phyloP scores from a whole-genome alignment of 2,797 vertebrate species.

The Crocidura indochinensis region DNA sequence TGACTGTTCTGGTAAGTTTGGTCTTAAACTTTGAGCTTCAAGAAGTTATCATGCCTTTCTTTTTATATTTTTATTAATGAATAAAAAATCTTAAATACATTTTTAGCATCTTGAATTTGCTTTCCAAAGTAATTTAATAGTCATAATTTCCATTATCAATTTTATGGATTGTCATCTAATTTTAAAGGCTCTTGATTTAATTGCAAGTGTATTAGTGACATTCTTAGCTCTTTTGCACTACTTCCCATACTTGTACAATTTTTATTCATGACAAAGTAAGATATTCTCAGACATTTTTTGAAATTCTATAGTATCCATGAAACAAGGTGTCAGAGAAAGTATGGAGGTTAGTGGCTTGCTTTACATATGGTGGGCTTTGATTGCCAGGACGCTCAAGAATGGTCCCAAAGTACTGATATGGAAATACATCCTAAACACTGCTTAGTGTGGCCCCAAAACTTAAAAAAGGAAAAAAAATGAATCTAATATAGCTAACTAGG shows the following conservation, averaged over 20 bases:
- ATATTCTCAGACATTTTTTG: constrained; percentile 24
- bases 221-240: not conserved
- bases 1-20: constrained; percentile 96
- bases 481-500: not conserved
- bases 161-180: not conserved
- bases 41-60: constrained; percentile 74
- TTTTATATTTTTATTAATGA: constrained; percentile 90
- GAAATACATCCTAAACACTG: too few relatives aligned
- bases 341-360: too few relatives aligned
- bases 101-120: constrained; percentile 86
- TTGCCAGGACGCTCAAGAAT: too few relatives aligned
- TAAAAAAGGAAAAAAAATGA: not conserved
- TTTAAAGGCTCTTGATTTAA: constrained; percentile 15
- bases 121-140: constrained; percentile 3
- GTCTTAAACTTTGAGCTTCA: not conserved
- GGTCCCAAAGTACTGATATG: too few relatives aligned
- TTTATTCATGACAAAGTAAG: not conserved
- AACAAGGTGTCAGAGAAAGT: not conserved
- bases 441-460: too few relatives aligned
- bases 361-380: too few relatives aligned
- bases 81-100: constrained; percentile 86
- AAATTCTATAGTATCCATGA: constrained; percentile 32
- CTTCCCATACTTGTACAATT: not conserved
- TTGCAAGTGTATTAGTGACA: not conserved
- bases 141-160: not conserved